Conservation (phyloP, 2,888 invertebrate species). For the Phlogophora meticulosa region DNA sequence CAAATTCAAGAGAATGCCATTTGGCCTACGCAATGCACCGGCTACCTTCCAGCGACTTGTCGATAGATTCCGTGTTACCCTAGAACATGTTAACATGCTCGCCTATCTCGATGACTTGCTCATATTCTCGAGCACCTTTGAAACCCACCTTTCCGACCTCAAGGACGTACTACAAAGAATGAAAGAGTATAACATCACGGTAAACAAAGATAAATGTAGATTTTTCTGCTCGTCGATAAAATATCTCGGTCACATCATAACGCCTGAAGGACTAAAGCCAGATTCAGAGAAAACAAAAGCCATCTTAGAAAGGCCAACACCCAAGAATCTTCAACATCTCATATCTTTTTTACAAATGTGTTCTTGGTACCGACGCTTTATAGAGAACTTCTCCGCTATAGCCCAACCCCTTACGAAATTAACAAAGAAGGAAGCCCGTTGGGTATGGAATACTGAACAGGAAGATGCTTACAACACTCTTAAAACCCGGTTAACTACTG, state of each 20-base stretch:
- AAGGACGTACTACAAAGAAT: constrained; percentile 6
- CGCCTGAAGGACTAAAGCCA: constrained; percentile 44
- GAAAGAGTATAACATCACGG: constrained; percentile 7
- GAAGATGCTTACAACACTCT: constrained; percentile 30
- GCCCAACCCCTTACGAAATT: constrained; percentile 51
- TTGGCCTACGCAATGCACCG: constrained; percentile 70
- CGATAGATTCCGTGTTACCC: constrained; percentile 29
- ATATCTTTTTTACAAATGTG: constrained; percentile 44
- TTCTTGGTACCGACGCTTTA: constrained; percentile 63
- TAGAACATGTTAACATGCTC: constrained; percentile 15
- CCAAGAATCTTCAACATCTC: constrained; percentile 35
- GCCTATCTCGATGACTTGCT: constrained; percentile 23
- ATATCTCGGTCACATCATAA: constrained; percentile 57
- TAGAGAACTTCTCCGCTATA: constrained; percentile 51
- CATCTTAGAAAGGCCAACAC: constrained; percentile 35
- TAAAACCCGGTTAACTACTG: constrained; percentile 18
- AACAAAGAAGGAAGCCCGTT: constrained; percentile 44
- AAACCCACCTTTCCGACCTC: constrained; percentile 11
- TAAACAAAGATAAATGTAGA: constrained; percentile 29
- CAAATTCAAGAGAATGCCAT: constrained; percentile 69
- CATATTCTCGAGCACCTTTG: constrained; percentile 4
- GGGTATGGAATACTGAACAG: constrained; percentile 48
- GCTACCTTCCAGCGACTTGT: constrained; percentile 66
- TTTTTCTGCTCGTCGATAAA: constrained; percentile 36
- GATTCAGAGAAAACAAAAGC: constrained; percentile 56